Base-by-base conservation (phyloP, 2,888 invertebrate genomes). In the Erynnis tages region DNA sequence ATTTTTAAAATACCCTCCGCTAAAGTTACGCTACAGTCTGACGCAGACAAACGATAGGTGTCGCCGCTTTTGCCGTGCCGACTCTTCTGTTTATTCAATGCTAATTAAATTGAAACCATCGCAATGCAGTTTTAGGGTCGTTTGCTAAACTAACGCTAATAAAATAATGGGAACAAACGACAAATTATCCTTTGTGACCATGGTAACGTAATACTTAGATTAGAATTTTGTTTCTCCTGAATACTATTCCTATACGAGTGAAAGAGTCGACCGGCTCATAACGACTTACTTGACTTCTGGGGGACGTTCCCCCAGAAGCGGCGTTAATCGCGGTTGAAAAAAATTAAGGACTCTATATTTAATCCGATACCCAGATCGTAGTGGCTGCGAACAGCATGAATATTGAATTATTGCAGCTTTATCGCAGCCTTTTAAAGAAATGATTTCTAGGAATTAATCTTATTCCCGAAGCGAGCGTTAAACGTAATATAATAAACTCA, bases 251-350 rank as follows among this genome's bases (percentile, higher is more conserved):
- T 45, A 45, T 13, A 19, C 19, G 43, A 30, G 14, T 10, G 25
- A 34, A 35, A 27, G 34, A 27, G 19, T 27, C 25, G 35, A 37
- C 35, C 17, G 37, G 27, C 35, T 66, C 72, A 72, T 71, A 34
- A 34, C 44, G 32, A n/a, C 44, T 34, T 23, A 32, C 37, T 37
- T 29, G 27, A 29, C 19, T 47, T 27, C 19, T 27, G 35, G 19
- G 13, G 29, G 23, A 16, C 40, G 11, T 27, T n/a, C n/a, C n/a
- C n/a, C n/a, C n/a, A 16, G 30, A 21, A 13, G n/a, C 30, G 11
- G 14, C 23, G 34, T 34, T 34, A 6, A 23, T 34, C 45, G 45
- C 10, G 21, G 35, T 46, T 23, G 21, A 34, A 49, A 29, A 49
- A 49, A 32, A 41, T 34, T 34, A 41, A 41, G 41, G 8, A 25